A percentile compares a stretch with the other conserved stretches of the same genome.
These are phyloP conservation scores for Alethe castanea DNA, from an alignment of 2,113 vertebrate genomes.

Conservation along the genomic window DNA sequence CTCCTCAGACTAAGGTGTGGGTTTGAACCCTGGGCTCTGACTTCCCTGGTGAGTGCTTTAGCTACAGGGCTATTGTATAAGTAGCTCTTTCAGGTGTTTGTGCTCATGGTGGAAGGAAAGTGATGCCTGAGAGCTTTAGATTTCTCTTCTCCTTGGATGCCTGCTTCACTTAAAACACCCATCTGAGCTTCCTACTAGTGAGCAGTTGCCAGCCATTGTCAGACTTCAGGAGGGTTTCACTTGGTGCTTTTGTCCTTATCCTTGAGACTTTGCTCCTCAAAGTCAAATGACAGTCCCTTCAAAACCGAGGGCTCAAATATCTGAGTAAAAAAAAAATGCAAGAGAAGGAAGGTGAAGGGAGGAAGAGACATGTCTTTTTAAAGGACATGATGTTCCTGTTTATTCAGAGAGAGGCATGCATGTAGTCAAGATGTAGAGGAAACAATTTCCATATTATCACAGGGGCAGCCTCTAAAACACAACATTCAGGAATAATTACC, in stretches of 20 bases:
- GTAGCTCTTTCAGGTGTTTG: neutral
- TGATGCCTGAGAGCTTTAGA: neutral
- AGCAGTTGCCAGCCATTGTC: neutral
- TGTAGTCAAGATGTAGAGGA: neutral
- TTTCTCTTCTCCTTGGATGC: neutral
- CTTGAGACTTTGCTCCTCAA: neutral
- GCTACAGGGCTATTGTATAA: neutral
- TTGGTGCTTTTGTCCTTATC: neutral
- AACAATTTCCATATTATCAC: neutral
- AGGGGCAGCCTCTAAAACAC: neutral
- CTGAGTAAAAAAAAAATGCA: neutral
- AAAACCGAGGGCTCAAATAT: neutral
- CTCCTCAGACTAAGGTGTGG: neutral
- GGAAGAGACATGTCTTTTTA: accelerated
- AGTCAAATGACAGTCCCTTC: neutral
- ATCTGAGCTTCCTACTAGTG: neutral
- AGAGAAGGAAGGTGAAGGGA: neutral
- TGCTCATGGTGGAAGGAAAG: neutral
- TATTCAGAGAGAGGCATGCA: neutral
- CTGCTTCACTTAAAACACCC: neutral
- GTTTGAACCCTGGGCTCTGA: neutral
- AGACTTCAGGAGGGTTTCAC: neutral
- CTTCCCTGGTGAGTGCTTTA: neutral
- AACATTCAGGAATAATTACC: constrained; percentile 17
- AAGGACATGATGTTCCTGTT: neutral